Evolutionary conservation across 2,113 vertebrate genomes (phyloP).

Genomic region (Anser brachyrhynchus): DNA sequence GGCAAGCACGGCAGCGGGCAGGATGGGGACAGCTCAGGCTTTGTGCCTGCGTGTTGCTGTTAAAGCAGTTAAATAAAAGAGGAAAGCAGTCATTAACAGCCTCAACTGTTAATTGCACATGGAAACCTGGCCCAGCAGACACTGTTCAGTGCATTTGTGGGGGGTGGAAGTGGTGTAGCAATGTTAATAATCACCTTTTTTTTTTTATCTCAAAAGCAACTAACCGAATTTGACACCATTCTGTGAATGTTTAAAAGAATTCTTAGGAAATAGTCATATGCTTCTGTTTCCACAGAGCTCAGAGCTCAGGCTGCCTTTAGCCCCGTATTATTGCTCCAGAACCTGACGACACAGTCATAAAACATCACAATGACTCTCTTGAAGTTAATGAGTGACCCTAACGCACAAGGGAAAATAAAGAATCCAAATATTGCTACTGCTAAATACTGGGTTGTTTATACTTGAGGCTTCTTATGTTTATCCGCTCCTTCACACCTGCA

Average conservation of each 20-base stretch:
- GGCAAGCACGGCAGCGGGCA: too few relatives aligned
- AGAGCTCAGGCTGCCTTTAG: neutral
- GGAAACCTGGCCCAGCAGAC: fast-evolving
- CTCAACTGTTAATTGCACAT: neutral
- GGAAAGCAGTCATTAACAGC: neutral
- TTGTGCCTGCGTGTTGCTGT: neutral
- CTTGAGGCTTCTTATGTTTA: neutral
- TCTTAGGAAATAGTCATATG: neutral
- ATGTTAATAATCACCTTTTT: neutral
- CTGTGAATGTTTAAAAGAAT: neutral
- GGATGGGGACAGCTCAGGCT: too few relatives aligned
- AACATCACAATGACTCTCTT: neutral
- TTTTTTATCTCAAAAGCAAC: neutral
- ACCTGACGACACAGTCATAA: neutral
- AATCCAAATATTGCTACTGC: neutral
- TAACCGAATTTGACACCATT: neutral
- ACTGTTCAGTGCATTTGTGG: fast-evolving
- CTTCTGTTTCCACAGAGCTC: neutral
- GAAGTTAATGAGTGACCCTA: neutral
- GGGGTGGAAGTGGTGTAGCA: too few relatives aligned
- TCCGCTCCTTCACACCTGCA: fast-evolving
- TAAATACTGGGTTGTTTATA: neutral
- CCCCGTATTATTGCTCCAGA: neutral
- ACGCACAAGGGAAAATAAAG: fast-evolving
- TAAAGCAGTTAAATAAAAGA: neutral